Base-by-base conservation (phyloP, 2,888 invertebrate genomes). In the Drosophila aldrichi region DNA sequence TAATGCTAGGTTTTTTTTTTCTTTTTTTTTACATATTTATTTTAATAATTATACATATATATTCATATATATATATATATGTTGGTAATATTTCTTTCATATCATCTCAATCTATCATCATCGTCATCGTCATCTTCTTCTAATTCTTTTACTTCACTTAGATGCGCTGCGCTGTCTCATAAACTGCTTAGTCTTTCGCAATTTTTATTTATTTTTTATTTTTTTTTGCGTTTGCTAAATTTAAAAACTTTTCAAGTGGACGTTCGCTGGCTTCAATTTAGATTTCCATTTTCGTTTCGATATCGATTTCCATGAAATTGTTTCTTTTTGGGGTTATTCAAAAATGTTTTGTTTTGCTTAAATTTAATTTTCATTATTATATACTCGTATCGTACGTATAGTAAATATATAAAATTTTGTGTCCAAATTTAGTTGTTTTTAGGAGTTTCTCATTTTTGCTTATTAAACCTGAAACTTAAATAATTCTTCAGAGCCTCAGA, bases 391-490 rank as follows among this genome's bases (percentile, higher is more conserved):
- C 48, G 72, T 80, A 79, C 64, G 70, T 79, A 81, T 85, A 86
- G 66, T 82, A 84, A 84, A 84, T 86, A 87, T 84, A 87, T 88
- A 86, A 89, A 91, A 84, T 90, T 91, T 88, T 84, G 82, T 90
- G 82, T 90, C 81, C 82, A 88, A 91, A 89, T 90, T 91, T 82
- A 90, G 91, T 91, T 91, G 92, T 91, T 91, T 91, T 91, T 91
- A 91, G 91, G 91, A 91, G 91, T 83, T 87, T 87, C 79, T 63
- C 41, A 51, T 57, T 74, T 48, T 52, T 67, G 48, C 7, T 29
- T 76, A 49, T 76, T 64, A 4, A 51, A 51, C 55, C 70, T 43
- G 54, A 70, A 67, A 77, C 70, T 58, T 44, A 68, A 74, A 49
- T 20, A 74, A 70, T 52, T 67, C 66, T 64, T n/a, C n/a, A 41